Evolutionary conservation across 2,888 invertebrate genomes (phyloP), one percentile per base, ranked within the genome.

Genomic region (Pterostichus madidus): DNA sequence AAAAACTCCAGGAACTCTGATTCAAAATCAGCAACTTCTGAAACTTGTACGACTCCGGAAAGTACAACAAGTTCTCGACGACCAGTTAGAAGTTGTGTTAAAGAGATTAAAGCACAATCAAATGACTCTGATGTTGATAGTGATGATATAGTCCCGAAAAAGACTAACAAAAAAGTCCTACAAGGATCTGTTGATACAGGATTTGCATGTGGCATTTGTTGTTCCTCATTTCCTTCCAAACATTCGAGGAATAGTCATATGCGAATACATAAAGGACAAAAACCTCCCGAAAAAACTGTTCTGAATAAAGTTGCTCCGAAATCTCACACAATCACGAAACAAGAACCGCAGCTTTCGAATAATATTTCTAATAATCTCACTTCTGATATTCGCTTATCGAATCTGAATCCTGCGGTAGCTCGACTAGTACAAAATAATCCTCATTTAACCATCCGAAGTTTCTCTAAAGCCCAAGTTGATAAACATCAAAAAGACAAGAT

Each of bases 221-320:
- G 87, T 80, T 89, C 89, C 0, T 88, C 89, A 1, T 90, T 90
- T 84, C 89, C 89, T 0, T 89, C 89, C 0, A 88, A 89, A 15
- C 89, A 89, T 61, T 90, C 90, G 0, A 85, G 88, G 13, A 90
- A 90, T 83, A 89, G 89, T 83, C 90, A 90, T 85, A 90, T 90
- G 90, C 86, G 90, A 17, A 89, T 90, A 17, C 90, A 90, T 84
- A 90, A 90, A 83, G 87, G 87, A 11, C 89, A 88, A 59, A 53
- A 80, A 24, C 35, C 82, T 8, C 39, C 76, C 24, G 8, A 39
- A 1, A 81, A 52, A 46, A 77, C 32, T 81, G 39, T 17, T 5
- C 13, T 64, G 17, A 59, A 76, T 64, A 35, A 64, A 76, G 44
- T 83, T 5, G 52, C 83, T 7, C 82, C 82, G 1, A 71, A 44